Percentiles rank a stretch among this genome's conserved stretches.
Conservation (phyloP, 2,888 invertebrate genomes). For the Drosophila histrio region DNA sequence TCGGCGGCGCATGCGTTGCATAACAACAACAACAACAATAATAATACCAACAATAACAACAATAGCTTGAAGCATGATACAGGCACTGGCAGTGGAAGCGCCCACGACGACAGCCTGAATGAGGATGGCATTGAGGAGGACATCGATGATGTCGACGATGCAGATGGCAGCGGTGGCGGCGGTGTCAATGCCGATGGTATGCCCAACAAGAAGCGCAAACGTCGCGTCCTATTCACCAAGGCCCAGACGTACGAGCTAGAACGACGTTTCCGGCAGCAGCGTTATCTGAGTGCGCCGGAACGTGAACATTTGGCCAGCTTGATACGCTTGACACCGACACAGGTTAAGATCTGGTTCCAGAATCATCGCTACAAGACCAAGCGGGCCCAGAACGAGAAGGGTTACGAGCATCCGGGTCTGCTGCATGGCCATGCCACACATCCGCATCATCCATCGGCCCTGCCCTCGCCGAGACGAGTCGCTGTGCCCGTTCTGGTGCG, state of each 20-base stretch:
- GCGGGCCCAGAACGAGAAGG: constrained; percentile 97
- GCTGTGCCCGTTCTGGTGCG: constrained; percentile 97
- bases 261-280: constrained; percentile 96
- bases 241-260: constrained; percentile 98
- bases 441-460: constrained; percentile 85
- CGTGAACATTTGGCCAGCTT: constrained; percentile 97
- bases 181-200: constrained; percentile 84
- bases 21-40: constrained; percentile 58
- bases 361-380: constrained; percentile 99
- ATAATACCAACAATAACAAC: constrained; percentile 57
- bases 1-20: constrained; percentile 67
- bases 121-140: constrained; percentile 85
- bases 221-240: constrained; percentile 98
- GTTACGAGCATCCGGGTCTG: constrained; percentile 86
- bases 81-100: constrained; percentile 47
- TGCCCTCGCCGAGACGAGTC: constrained; percentile 94
- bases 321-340: constrained; percentile 97
- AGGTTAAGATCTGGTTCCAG: constrained; percentile 99
- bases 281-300: constrained; percentile 98
- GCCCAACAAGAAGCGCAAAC: constrained; percentile 94
- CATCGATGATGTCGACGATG: constrained; percentile 86
- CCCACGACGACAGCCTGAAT: constrained; percentile 84
- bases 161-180: constrained; percentile 80
- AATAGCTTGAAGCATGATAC: constrained; percentile 58
- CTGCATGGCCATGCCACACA: constrained; percentile 77